phyloP scores from a whole-genome alignment of 2,888 invertebrate genomes.

The Epirrita christyi region DNA sequence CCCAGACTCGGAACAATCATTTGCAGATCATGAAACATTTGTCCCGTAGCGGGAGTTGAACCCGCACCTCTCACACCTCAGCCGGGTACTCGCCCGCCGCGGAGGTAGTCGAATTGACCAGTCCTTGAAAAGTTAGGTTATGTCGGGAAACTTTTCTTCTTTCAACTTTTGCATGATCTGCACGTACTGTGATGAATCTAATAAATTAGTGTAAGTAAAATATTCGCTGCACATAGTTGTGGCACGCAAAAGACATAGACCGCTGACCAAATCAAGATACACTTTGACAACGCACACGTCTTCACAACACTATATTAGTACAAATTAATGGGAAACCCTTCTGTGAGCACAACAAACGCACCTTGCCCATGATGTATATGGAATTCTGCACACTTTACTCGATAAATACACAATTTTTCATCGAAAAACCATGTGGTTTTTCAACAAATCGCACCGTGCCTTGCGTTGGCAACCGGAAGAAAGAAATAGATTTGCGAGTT shows the following conservation, averaged over 20 bases:
- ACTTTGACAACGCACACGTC: slow-evolving; percentile 12
- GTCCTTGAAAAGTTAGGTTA: slow-evolving; percentile 48
- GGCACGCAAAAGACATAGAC: not conserved
- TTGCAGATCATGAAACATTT: no score
- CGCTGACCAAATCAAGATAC: not conserved
- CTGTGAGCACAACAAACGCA: slow-evolving; percentile 36
- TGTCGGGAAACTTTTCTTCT: slow-evolving; percentile 2
- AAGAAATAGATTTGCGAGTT: slow-evolving; percentile 52
- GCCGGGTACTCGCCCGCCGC: no score
- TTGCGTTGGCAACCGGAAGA: slow-evolving; percentile 79
- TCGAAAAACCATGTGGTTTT: slow-evolving; percentile 72
- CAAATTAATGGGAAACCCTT: not conserved
- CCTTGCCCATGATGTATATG: slow-evolving; percentile 30
- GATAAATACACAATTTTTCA: slow-evolving; percentile 44
- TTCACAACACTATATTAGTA: slow-evolving; percentile 18
- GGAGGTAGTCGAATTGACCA: no score
- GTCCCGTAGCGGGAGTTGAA: no score
- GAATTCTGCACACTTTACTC: slow-evolving; percentile 26
- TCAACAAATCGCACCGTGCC: slow-evolving; percentile 73
- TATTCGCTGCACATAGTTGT: not conserved
- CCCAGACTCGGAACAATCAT: no score
- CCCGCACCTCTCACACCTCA: no score
- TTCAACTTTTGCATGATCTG: not conserved
- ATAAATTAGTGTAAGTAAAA: not conserved
- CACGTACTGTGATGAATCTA: not conserved